Percentiles rank a stretch among this genome's conserved stretches.
phyloP scores from a whole-genome alignment of 2,888 invertebrate genomes.

The Drosophila neotestacea region DNA sequence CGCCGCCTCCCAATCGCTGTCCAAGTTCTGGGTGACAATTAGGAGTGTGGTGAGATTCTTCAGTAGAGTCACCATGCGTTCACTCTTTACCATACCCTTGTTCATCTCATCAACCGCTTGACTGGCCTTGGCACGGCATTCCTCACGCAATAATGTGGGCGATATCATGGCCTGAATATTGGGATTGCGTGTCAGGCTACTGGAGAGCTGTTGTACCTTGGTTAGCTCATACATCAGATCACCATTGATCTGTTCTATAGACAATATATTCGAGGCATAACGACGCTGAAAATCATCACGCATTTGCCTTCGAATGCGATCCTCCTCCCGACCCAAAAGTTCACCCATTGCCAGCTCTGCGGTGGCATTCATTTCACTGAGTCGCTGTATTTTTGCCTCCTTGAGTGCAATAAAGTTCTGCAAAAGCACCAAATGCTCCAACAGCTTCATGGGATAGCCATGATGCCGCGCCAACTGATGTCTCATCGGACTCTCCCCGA shows the following conservation, averaged over 20 bases:
- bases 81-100: constrained; percentile 87
- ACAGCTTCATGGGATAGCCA: constrained; percentile 93
- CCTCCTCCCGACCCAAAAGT: constrained; percentile 45
- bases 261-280: constrained; percentile 94
- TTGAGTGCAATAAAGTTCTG: constrained; percentile 94
- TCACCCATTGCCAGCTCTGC: constrained; percentile 90
- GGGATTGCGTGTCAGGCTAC: constrained; percentile 94
- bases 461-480: constrained; percentile 87
- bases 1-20: constrained; percentile 88
- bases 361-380: constrained; percentile 95
- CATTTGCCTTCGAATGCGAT: constrained; percentile 37
- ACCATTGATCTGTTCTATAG: constrained; percentile 95
- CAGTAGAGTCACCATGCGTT: constrained; percentile 91
- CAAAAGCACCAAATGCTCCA: constrained; percentile 94
- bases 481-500: constrained; percentile 85
- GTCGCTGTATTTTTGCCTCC: constrained; percentile 90
- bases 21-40: constrained; percentile 85
- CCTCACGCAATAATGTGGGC: constrained; percentile 94
- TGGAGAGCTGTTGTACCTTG: constrained; percentile 93
- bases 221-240: constrained; percentile 94
- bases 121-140: constrained; percentile 93
- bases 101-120: constrained; percentile 92
- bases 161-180: constrained; percentile 94
- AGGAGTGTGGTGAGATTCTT: constrained; percentile 95
- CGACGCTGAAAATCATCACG: constrained; percentile 94